Evolutionary conservation across 2,888 invertebrate genomes (phyloP), one percentile per base, ranked within the genome.

Genomic region (Girardia tigrina): DNA sequence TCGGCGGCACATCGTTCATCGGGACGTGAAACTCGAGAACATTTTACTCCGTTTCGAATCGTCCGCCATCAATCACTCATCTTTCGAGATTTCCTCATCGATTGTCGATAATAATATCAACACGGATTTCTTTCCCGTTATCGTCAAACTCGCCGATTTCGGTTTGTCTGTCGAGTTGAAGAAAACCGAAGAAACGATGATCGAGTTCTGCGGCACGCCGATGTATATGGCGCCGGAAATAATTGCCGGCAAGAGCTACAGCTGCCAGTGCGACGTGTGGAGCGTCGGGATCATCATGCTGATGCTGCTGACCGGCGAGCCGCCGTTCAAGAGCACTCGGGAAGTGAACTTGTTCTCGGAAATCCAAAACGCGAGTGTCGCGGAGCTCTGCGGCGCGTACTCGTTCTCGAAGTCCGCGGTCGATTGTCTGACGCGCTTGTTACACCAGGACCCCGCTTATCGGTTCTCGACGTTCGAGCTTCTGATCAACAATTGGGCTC

Each of bases 151-250:
- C 70, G 86, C 86, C 42, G 88, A 88, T 82, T 88, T 88, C 81
- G 88, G 88, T 20, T 81, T 88, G 78, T 87, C 87, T 78, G 85
- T 86, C 42, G 85, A 75, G 73, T 29, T 75, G 76, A 28, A 36
- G 1, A 74, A 75, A 12, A 75, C 27, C 12, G 75, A 26, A 6
- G 73, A 86, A 78, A 86, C 87, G 86, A 81, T 87, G 81, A 85
- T 85, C 78, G 87, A 87, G 77, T 86, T 85, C 79, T 87, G 87
- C 81, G 88, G 88, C 20, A 88, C 88, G 0, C 83, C 86, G 1
- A 81, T 84, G 70, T 88, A 87, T 80, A 87, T 88, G 87, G 87
- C 88, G 20, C 88, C 88, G 28, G 88, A 88, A 83, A 86, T 88
- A 78, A 81, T 87, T 42, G 84, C 84, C 70, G 83, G 83, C 77